Percentiles rank a stretch among this genome's conserved stretches.
phyloP scores from a whole-genome alignment of 2,113 vertebrate genomes.

The Zosterops pallidus region DNA sequence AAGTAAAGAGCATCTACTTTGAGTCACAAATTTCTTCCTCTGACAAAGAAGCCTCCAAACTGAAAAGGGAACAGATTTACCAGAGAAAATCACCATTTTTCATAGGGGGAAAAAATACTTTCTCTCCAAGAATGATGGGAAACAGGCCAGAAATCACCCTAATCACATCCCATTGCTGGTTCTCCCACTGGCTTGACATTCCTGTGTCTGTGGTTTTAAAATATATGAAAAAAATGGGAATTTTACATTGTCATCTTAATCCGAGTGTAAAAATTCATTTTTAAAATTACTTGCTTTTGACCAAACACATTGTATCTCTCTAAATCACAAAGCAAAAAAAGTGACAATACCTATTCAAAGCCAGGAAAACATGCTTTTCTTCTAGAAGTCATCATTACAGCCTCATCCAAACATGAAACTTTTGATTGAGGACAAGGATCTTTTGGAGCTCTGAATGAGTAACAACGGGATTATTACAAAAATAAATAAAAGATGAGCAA shows the following conservation, averaged over 20 bases:
- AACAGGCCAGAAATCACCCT: background rate
- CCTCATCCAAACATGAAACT: background rate
- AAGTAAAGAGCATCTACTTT: constrained; percentile 31
- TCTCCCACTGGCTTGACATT: background rate
- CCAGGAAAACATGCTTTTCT: background rate
- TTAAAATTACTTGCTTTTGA: background rate
- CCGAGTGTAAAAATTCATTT: background rate
- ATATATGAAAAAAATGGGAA: background rate
- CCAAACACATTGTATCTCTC: background rate
- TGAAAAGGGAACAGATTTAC: constrained; percentile 36
- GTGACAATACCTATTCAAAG: background rate
- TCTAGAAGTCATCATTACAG: background rate
- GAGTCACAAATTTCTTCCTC: constrained; percentile 34
- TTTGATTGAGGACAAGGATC: background rate
- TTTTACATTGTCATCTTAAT: background rate
- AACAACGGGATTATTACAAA: background rate
- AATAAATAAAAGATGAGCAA: constrained; percentile 60
- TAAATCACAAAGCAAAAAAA: background rate
- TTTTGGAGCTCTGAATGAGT: background rate
- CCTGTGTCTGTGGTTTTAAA: background rate
- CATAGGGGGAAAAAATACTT: background rate
- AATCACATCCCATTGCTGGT: background rate
- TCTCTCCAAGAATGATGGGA: background rate
- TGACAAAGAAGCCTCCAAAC: background rate
- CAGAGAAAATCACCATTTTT: background rate